Evolutionary conservation across 2,888 invertebrate genomes (phyloP).

Genomic region (Phalangium opilio): DNA sequence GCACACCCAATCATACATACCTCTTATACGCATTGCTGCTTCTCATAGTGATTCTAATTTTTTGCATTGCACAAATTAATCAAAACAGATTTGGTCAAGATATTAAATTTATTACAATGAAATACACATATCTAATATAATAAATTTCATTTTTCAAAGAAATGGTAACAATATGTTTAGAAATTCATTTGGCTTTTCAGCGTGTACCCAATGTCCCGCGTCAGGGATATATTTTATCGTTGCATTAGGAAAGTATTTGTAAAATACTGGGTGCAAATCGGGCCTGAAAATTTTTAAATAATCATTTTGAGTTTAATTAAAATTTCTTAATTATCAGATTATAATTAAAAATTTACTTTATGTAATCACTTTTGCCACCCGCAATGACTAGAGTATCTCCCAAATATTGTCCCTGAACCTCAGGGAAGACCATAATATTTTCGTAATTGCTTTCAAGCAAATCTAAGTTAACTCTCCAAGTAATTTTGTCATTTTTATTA

Average conservation of each 20-base stretch:
- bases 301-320: background rate
- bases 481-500: constrained; percentile 43
- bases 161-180: constrained; percentile 33
- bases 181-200: constrained; percentile 71
- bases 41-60: no score
- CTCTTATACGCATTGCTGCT: no score
- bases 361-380: constrained; percentile 41
- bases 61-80: no score
- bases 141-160: no score
- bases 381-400: constrained; percentile 70
- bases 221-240: constrained; percentile 53
- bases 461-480: constrained; percentile 67
- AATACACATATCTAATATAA: no score
- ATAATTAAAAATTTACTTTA: constrained; percentile 38
- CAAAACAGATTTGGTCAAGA: no score
- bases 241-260: constrained; percentile 53
- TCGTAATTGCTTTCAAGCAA: constrained; percentile 48
- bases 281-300: constrained; percentile 7
- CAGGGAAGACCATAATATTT: constrained; percentile 47
- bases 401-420: constrained; percentile 33
- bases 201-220: constrained; percentile 88
- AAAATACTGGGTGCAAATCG: constrained; percentile 36
- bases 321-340: background rate
- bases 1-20: no score
- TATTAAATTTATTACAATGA: no score